These are phyloP conservation scores for Meloidogyne hapla DNA, from an alignment of 1,140 invertebrate genomes.

Conservation along the genomic window DNA sequence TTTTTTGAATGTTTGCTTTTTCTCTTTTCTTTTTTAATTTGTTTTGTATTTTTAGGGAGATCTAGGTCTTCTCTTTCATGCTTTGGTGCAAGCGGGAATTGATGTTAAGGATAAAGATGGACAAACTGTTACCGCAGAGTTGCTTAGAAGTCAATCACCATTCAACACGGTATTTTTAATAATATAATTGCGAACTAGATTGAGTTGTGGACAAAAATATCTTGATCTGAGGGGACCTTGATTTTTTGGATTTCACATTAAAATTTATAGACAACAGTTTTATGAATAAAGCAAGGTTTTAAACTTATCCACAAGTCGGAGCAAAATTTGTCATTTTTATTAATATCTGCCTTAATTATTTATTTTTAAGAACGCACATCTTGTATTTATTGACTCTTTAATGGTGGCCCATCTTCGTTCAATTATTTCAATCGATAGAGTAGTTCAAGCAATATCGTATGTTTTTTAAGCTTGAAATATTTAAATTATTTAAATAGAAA, in stretches of 20 bases:
- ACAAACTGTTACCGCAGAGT: constrained; percentile 86
- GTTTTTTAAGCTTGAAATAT: constrained; percentile 26
- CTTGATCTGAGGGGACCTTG: too few species aligned
- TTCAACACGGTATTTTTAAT: constrained; percentile 83
- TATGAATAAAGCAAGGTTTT: too few species aligned
- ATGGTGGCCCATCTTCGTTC: constrained; percentile 92
- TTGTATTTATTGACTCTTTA: constrained; percentile 92
- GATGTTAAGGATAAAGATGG: constrained; percentile 80
- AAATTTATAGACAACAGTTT: too few species aligned
- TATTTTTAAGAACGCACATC: constrained; percentile 80
- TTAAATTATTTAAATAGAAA: neutral
- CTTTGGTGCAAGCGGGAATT: constrained; percentile 84
- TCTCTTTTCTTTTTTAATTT: constrained; percentile 4
- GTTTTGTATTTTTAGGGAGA: constrained; percentile 55
- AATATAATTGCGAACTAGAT: too few species aligned
- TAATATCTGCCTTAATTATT: too few species aligned
- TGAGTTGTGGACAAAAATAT: too few species aligned
- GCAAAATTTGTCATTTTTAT: too few species aligned
- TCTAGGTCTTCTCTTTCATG: constrained; percentile 81
- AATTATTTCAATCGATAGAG: constrained; percentile 82
- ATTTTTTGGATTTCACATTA: neutral
- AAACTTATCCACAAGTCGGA: too few species aligned
- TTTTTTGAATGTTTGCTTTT: constrained; percentile 83
- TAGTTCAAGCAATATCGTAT: constrained; percentile 77
- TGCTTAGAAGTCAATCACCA: constrained; percentile 90